A percentile compares a stretch with the other conserved stretches of the same genome.
These are phyloP conservation scores for Apotomis capreana DNA, from an alignment of 2,888 invertebrate genomes.

Conservation along the genomic window DNA sequence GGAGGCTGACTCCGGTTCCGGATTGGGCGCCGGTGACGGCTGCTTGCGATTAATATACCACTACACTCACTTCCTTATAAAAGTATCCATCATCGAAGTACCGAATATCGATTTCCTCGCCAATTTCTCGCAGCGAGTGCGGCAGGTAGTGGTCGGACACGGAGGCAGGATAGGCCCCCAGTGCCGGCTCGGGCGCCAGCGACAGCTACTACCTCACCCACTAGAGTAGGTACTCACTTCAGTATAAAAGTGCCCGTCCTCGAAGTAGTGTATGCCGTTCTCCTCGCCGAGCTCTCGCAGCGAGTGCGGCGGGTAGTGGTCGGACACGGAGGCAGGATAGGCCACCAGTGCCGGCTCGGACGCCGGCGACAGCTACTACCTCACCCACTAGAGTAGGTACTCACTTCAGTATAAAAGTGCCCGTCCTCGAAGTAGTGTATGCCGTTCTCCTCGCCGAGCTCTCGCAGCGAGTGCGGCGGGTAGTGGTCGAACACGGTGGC, in stretches of 20 bases:
- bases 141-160: conserved; percentile 82
- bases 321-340: conserved; percentile 15
- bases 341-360: conserved; percentile 62
- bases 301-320: conserved; percentile 85
- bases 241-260: conserved; percentile 97
- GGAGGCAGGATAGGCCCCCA: no score
- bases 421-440: conserved; percentile 96
- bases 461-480: conserved; percentile 86
- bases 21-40: no score
- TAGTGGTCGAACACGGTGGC: conserved; percentile 62
- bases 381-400: not conserved
- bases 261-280: conserved; percentile 94
- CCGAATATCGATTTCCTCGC: conserved; percentile 93
- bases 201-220: no score
- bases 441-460: conserved; percentile 91
- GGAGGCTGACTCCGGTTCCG: conserved; percentile 39
- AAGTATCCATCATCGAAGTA: conserved; percentile 97
- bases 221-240: conserved; percentile 76
- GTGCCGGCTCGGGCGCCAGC: no score
- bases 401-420: conserved; percentile 94
- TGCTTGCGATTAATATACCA: conserved; percentile 48
- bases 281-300: conserved; percentile 89
- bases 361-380: conserved; percentile 42
- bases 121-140: conserved; percentile 86
- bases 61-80: conserved; percentile 87